Evolutionary conservation across 2,113 vertebrate species (phyloP), one percentile per base, ranked within the genome.

Genomic region (Pheucticus melanocephalus): DNA sequence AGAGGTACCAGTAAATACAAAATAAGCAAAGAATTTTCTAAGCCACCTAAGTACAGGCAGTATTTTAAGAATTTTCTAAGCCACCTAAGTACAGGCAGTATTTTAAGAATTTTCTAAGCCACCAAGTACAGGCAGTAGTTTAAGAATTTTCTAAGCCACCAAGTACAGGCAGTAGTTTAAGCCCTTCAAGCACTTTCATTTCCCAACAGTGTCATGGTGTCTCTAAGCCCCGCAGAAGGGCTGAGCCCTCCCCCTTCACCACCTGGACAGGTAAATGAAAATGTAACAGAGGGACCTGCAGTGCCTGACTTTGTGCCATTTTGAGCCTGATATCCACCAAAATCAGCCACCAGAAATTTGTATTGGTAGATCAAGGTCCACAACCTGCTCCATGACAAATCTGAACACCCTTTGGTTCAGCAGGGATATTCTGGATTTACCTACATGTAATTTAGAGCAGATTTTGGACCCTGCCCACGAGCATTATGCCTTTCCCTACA

Each of bases 401-500:
- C 82, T 48, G 47, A 71, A 4, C 56, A 39, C 40, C 5, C 8
- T 86, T 48, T 47, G 23, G 42, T 56, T 89, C 88, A 72, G 40
- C 23, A 65, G 82, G 83, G 88, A 91, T 96, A 82, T 40, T 84
- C 84, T 95, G 90, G 91, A 82, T 96, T 97, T 96, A 88, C 91
- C 76, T 79, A 60, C 39, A 30, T 76, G 88, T 90, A 96, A 97
- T 94, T 96, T 86, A 92, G 92, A 96, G 75, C 90, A 94, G 95
- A 93, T 94, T 95, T 95, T 95, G 84, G 87, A 57, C 79, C 90
- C 95, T 75, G 86, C 90, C 94, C 57, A 68, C 70, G 97, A 95
- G 97, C 96, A 96, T 98, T 97, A 98, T 95, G 97, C 94, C 75
- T 94, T 96, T 97, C 93, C 68, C 92, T 96, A 70, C 87, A 93